A percentile compares a stretch with the other conserved stretches of the same genome.
These are phyloP conservation scores for Atta texana DNA, from an alignment of 1,140 invertebrate species.

Conservation along the genomic window DNA sequence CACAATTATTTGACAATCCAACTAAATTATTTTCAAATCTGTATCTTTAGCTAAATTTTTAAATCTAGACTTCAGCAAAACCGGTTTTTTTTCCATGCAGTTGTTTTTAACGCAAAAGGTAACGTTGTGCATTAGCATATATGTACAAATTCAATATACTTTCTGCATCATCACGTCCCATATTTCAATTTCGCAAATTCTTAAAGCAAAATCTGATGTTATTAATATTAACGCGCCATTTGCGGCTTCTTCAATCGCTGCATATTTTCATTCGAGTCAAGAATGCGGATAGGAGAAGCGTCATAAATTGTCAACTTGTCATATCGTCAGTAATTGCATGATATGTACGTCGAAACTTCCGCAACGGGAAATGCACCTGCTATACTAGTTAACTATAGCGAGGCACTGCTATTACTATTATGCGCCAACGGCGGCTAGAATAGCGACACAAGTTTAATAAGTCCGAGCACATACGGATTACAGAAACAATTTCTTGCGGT, in stretches of 20 bases:
- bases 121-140: not conserved
- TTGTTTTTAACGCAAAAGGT: not conserved
- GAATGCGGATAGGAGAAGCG: slow-evolving; percentile 34
- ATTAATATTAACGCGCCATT: not conserved
- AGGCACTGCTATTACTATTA: not conserved
- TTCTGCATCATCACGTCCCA: not conserved
- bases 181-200: not conserved
- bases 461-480: slow-evolving; percentile 2
- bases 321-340: slow-evolving; percentile 21
- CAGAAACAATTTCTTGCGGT: slow-evolving; percentile 30
- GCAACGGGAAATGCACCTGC: slow-evolving; percentile 24
- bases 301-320: slow-evolving; percentile 4
- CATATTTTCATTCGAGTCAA: not conserved
- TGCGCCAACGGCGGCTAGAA: not conserved
- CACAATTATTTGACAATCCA: too few relatives aligned
- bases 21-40: too few relatives aligned
- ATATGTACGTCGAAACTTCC: slow-evolving; percentile 41
- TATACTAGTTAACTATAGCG: slow-evolving; percentile 9
- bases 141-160: not conserved
- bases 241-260: not conserved
- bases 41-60: too few relatives aligned
- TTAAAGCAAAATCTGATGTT: slow-evolving; percentile 17
- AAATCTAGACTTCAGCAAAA: too few relatives aligned
- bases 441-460: slow-evolving; percentile 30
- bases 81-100: too few relatives aligned